Conservation (phyloP, 2,888 invertebrate species). For the Cheilosia urbana region DNA sequence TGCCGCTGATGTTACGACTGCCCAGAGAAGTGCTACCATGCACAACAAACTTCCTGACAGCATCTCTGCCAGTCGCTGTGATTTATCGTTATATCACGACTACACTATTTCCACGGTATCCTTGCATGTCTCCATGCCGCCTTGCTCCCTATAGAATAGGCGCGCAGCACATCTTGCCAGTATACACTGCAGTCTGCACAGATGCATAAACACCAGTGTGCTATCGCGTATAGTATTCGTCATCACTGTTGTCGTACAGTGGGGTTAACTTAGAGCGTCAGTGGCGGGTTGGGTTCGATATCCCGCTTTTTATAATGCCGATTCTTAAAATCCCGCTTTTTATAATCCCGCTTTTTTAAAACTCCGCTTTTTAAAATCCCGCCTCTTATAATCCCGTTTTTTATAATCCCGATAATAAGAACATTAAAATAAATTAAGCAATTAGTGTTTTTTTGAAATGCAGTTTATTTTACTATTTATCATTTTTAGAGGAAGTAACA, state of each 20-base stretch:
- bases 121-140: not conserved
- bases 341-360: too few species aligned
- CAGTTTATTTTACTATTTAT: too few species aligned
- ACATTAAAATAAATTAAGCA: too few species aligned
- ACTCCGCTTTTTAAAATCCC: too few species aligned
- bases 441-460: too few species aligned
- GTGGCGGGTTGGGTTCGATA: too few species aligned
- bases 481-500: too few species aligned
- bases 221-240: slow-evolving; percentile 46
- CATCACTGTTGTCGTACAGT: slow-evolving; percentile 41
- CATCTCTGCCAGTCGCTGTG: slow-evolving; percentile 65
- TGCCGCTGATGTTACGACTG: slow-evolving; percentile 29
- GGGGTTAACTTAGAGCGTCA: slow-evolving; percentile 6
- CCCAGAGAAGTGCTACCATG: slow-evolving; percentile 65
- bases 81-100: slow-evolving; percentile 71
- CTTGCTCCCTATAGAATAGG: not conserved
- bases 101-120: slow-evolving; percentile 3
- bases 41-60: slow-evolving; percentile 75
- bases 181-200: not conserved
- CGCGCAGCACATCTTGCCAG: slow-evolving; percentile 12
- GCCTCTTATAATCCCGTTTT: too few species aligned
- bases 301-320: too few species aligned
- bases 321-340: too few species aligned
- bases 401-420: too few species aligned
- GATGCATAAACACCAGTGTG: slow-evolving; percentile 48